Evolutionary conservation across 2,888 invertebrate species (phyloP).

Genomic region (Caenorhabditis sp.): DNA sequence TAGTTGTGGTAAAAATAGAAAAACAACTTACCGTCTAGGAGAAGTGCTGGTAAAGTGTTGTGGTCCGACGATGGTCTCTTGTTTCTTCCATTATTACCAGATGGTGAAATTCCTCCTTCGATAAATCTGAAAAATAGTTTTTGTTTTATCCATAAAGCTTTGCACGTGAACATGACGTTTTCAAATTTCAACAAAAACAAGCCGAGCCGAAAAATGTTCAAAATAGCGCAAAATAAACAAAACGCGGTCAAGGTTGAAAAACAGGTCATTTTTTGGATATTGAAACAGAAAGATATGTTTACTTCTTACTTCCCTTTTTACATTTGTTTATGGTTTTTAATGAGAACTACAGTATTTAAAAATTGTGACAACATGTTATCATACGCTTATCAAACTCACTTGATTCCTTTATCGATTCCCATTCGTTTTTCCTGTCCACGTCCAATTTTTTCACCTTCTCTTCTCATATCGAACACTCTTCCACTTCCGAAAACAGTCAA

Average conservation of each 20-base stretch:
- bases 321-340: too few species aligned
- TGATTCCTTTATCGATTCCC: slow-evolving; percentile 13
- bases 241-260: too few species aligned
- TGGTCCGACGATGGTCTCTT: background rate
- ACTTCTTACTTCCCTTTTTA: too few species aligned
- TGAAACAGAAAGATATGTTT: too few species aligned
- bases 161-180: too few species aligned
- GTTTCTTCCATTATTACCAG: background rate
- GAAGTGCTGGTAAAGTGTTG: background rate
- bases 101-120: background rate
- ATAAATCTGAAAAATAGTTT: background rate
- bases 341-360: too few species aligned
- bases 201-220: too few species aligned
- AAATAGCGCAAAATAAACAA: too few species aligned
- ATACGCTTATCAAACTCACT: slow-evolving; percentile 4
- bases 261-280: too few species aligned
- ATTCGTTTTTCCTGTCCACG: slow-evolving; percentile 1
- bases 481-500: slow-evolving; percentile 10
- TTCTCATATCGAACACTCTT: slow-evolving; percentile 1
- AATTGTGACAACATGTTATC: too few species aligned
- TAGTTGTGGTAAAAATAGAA: too few species aligned
- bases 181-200: too few species aligned
- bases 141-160: background rate
- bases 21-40: background rate
- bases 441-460: background rate